These are phyloP conservation scores for Sympetrum striolatum DNA, from an alignment of 2,888 invertebrate genomes.

Conservation along the genomic window DNA sequence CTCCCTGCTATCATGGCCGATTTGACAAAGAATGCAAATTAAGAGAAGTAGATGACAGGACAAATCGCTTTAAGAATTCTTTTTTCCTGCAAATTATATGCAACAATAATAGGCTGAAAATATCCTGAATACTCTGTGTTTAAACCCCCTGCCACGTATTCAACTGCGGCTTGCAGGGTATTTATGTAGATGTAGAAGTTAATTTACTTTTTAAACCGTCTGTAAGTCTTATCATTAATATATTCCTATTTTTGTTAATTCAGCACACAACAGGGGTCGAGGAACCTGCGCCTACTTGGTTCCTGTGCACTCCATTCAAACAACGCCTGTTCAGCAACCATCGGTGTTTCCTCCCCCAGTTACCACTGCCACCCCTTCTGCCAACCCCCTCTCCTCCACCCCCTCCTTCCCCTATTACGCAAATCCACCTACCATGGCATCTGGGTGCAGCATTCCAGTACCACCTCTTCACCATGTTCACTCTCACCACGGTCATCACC, in stretches of 20 bases:
- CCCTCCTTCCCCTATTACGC: slow-evolving; percentile 49
- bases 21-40: too few species aligned
- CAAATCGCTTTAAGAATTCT: too few species aligned
- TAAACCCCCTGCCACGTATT: too few species aligned
- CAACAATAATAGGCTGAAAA: too few species aligned
- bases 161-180: too few species aligned
- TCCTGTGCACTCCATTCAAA: slow-evolving; percentile 19
- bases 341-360: slow-evolving; percentile 2
- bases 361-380: slow-evolving; percentile 45
- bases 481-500: slow-evolving; percentile 51
- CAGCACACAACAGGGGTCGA: not conserved
- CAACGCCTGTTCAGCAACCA: slow-evolving; percentile 31
- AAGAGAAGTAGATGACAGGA: too few species aligned
- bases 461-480: slow-evolving; percentile 34
- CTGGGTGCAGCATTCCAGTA: not conserved
- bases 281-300: not conserved
- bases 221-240: not conserved
- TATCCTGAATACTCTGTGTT: too few species aligned
- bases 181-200: not conserved
- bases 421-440: not conserved
- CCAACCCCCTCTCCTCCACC: slow-evolving; percentile 46
- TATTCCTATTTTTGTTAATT: not conserved
- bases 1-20: too few species aligned
- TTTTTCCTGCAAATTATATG: too few species aligned
- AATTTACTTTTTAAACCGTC: not conserved